Conservation (phyloP, 2,888 invertebrate species). For the Drosophila kuntzei region DNA sequence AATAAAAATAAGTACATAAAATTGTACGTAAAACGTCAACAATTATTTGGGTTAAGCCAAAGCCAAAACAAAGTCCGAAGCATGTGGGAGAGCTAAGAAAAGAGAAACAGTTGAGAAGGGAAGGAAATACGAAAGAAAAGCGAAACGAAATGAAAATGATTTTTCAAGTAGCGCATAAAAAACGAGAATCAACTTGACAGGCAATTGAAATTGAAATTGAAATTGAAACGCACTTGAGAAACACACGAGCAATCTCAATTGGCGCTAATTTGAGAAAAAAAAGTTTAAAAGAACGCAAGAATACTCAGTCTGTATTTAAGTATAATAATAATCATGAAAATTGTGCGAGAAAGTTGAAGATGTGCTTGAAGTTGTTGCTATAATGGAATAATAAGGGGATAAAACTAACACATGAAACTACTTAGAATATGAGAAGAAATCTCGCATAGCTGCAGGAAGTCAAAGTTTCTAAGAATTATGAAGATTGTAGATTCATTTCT, state of each 20-base stretch:
- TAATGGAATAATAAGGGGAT: conserved; percentile 1
- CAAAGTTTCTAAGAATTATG: not conserved
- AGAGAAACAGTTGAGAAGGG: conserved; percentile 28
- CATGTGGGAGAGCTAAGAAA: conserved; percentile 5
- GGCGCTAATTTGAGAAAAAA: conserved; percentile 60
- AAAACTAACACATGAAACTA: not conserved
- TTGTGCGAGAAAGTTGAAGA: conserved; percentile 17
- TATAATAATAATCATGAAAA: conserved; percentile 29
- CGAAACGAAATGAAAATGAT: conserved; percentile 30
- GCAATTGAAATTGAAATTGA: conserved; percentile 66
- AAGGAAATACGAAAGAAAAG: conserved; percentile 13
- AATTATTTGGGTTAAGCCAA: conserved; percentile 68
- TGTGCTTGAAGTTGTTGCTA: not conserved
- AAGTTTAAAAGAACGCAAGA: conserved; percentile 27
- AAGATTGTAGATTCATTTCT: not conserved
- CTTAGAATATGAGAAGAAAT: not conserved
- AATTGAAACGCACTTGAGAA: conserved; percentile 72
- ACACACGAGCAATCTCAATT: conserved; percentile 61
- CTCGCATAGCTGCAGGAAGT: not conserved
- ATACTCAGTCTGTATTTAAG: conserved; percentile 4
- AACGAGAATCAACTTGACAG: conserved; percentile 57
- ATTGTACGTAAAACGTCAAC: conserved; percentile 26
- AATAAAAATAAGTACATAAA: conserved; percentile 33
- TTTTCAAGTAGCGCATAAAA: conserved; percentile 26
- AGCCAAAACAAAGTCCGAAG: conserved; percentile 25